Percentiles rank a stretch among this genome's conserved stretches.
These are phyloP conservation scores for Epizoanthus fatuus DNA, from an alignment of 92 coral and sea anemone species.

Conservation along the genomic window DNA sequence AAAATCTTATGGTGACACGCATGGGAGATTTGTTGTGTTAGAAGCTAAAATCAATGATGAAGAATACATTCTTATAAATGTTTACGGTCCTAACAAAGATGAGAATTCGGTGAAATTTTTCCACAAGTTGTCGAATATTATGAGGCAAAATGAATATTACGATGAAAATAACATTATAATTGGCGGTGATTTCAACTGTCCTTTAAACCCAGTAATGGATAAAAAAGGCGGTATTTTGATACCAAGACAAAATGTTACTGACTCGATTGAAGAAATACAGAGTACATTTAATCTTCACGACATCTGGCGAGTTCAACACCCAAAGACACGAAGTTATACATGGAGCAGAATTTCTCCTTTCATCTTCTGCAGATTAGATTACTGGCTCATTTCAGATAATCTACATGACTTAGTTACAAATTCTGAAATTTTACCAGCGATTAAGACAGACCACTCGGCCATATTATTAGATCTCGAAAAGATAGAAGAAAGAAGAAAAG, in stretches of 20 bases:
- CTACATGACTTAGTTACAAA: background rate
- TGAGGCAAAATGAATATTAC: no score
- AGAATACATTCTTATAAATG: no score
- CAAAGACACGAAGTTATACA: slow-evolving; percentile 10
- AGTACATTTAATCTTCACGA: slow-evolving; percentile 7
- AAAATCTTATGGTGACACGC: background rate
- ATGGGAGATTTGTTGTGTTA: background rate
- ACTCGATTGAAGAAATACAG: no score
- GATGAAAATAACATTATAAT: background rate
- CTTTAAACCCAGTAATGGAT: no score
- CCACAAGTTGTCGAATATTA: no score
- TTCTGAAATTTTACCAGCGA: background rate
- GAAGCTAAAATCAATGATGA: background rate
- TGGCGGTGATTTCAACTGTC: background rate
- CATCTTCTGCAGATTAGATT: slow-evolving; percentile 22
- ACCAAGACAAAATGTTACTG: no score
- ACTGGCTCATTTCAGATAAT: slow-evolving; percentile 12
- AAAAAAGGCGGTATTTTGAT: no score
- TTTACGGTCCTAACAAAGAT: background rate
- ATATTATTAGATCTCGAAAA: background rate
- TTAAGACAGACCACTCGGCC: slow-evolving; percentile 1
- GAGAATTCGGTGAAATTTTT: background rate
- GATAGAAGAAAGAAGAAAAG: background rate
- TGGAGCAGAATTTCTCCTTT: slow-evolving; percentile 25
- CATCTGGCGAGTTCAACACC: slow-evolving; percentile 25